Evolutionary conservation across 2,888 invertebrate species (phyloP), one percentile per base, ranked within the genome.

Genomic region (Tenthredo distinguenda): DNA sequence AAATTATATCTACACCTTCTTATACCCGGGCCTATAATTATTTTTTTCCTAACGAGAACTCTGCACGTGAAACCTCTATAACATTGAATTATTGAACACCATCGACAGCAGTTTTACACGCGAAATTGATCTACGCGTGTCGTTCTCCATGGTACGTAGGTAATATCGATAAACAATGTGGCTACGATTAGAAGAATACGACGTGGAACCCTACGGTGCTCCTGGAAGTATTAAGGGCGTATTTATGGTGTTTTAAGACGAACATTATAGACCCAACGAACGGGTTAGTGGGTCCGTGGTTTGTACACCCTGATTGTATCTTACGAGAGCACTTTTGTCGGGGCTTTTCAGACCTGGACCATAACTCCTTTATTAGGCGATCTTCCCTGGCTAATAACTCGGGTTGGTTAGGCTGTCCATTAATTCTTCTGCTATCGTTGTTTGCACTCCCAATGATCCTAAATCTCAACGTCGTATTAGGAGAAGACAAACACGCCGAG

Each of bases 331-430:
- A 86, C 87, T 89, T 90, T 87, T 84, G 85, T 87, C 84, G 87
- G 86, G 86, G 71, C 77, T 58, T 58, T 31, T 21, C 43, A 85
- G 50, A 85, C 55, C 55, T 34, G 83, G 81, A 84, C 88, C 87
- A 87, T 90, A 89, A 88, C 89, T 89, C 85, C 88, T 87, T 86
- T 87, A 90, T 90, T 90, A 89, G 90, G 86, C 85, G 86, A 84
- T 86, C 87, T 89, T 87, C 87, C 86, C 62, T 65, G 58, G 34
- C 72, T 85, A 84, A 85, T 85, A 85, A 85, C 84, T 85, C 55
- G 21, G 15, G 62, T 50, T 85, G 68, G 83, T 85, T 85, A 84
- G 34, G 85, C 62, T n/a, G 7, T 34, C 62, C 21, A 10, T 21
- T 18, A 37, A 15, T 84, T 58, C 37, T 72, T 74, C 15, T n/a